phyloP scores from a whole-genome alignment of 2,113 vertebrate species.

The Leucoraja erinaceus region DNA sequence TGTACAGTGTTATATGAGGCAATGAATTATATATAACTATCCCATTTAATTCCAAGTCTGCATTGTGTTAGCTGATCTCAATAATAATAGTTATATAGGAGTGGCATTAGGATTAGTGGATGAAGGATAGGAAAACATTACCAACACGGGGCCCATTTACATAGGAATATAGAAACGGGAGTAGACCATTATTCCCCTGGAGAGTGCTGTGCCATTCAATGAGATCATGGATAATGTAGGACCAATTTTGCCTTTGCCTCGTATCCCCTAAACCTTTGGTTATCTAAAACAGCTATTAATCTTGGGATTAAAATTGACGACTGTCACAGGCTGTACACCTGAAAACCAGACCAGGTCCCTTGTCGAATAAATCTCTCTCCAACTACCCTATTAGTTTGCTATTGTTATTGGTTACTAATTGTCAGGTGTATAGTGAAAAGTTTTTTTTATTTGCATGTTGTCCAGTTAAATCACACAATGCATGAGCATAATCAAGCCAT shows the following conservation, averaged over 20 bases:
- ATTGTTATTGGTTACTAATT: too few species aligned
- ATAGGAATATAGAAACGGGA: not conserved
- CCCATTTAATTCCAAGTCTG: not conserved
- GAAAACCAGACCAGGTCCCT: too few species aligned
- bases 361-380: too few species aligned
- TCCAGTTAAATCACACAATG: too few species aligned
- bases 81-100: not conserved
- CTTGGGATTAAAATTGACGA: not conserved
- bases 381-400: too few species aligned
- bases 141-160: not conserved
- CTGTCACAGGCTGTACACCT: too few species aligned
- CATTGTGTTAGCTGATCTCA: not conserved
- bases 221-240: not conserved
- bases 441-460: too few species aligned
- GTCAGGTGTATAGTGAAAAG: too few species aligned
- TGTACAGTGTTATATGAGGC: too few species aligned
- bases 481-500: too few species aligned
- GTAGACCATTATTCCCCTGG: not conserved
- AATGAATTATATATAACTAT: not conserved
- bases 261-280: not conserved
- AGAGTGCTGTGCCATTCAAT: not conserved
- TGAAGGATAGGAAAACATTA: not conserved
- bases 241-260: not conserved
- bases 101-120: not conserved
- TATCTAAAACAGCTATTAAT: not conserved